Conservation (phyloP, 2,113 vertebrate species). For the Brachypodius melanocephalos region DNA sequence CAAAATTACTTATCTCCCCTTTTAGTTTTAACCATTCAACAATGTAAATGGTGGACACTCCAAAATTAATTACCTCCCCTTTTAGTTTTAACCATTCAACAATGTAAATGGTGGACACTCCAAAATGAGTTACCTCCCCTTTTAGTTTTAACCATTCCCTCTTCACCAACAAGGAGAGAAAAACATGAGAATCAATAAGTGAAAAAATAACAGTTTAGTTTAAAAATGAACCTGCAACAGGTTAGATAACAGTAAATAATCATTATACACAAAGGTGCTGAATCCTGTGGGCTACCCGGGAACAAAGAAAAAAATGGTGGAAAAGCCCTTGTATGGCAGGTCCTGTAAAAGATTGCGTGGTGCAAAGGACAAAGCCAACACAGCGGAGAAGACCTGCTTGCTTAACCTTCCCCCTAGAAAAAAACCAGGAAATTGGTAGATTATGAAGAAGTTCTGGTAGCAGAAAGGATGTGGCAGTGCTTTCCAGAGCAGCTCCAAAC, state of each 20-base stretch:
- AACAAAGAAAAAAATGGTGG: background rate
- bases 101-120: background rate
- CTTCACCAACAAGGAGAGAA: background rate
- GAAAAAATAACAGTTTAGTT: background rate
- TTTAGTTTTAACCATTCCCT: background rate
- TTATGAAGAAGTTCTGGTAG: accelerated
- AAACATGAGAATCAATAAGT: accelerated
- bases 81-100: too few species aligned
- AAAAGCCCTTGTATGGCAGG: accelerated
- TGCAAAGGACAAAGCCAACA: background rate
- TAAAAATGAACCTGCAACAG: background rate
- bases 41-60: background rate
- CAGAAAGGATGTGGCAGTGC: accelerated
- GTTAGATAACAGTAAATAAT: background rate
- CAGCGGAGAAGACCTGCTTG: accelerated
- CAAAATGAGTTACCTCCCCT: background rate
- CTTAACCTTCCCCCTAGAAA: background rate
- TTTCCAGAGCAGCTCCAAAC: background rate
- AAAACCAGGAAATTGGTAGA: background rate
- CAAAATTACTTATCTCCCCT: background rate
- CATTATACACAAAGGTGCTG: background rate
- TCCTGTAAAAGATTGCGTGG: background rate
- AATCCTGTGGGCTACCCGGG: background rate
- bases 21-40: background rate
- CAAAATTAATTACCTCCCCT: background rate